Conservation (phyloP, 2,113 vertebrate genomes). For the Lampris incognitus region DNA sequence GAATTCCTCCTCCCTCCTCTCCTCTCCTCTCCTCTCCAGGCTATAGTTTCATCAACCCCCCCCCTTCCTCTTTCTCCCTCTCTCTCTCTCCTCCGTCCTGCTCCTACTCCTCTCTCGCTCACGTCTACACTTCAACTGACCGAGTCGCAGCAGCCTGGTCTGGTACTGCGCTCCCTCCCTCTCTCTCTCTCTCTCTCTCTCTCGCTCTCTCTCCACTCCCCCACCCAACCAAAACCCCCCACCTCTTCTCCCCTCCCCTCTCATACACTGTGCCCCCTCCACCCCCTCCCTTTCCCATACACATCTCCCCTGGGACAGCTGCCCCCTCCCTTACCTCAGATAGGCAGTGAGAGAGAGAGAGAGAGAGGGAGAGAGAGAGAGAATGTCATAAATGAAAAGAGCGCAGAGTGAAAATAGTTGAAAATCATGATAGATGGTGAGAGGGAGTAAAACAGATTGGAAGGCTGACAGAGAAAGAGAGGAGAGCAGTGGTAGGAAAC, state of each 20-base stretch:
- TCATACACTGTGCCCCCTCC: conserved; percentile 30
- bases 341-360: conserved; percentile 28
- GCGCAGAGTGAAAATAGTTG: conserved; percentile 43
- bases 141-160: conserved; percentile 73
- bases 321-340: conserved; percentile 63
- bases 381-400: background rate
- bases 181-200: background rate
- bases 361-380: conserved; percentile 33
- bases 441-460: conserved; percentile 30
- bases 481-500: conserved; percentile 43
- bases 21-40: conserved; percentile 42
- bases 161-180: conserved; percentile 59
- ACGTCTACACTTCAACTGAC: conserved; percentile 69
- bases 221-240: conserved; percentile 18
- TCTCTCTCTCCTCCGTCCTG: conserved; percentile 20
- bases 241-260: background rate
- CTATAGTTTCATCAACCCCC: too few species aligned
- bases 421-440: conserved; percentile 51
- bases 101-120: conserved; percentile 55
- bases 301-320: conserved; percentile 67
- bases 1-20: conserved; percentile 48
- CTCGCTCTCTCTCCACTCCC: conserved; percentile 25
- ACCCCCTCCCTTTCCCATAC: conserved; percentile 60
- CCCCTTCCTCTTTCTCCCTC: conserved; percentile 2
- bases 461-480: background rate